Conservation (phyloP, 2,797 vertebrate species). For the Megaceryle alcyon region DNA sequence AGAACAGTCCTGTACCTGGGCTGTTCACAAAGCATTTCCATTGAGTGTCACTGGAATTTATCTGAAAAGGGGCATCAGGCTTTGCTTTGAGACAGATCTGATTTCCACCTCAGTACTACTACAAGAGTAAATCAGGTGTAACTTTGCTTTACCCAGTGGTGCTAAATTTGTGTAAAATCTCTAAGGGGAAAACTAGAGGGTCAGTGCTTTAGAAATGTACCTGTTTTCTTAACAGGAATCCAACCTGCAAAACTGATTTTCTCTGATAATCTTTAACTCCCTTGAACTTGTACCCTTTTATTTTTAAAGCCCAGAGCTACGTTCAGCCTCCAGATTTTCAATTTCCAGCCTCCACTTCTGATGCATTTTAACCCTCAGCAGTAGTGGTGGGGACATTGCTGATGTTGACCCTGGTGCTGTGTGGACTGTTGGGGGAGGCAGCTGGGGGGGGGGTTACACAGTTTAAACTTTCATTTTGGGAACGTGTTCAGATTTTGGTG, state of each 20-base stretch:
- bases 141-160: background rate
- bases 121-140: background rate
- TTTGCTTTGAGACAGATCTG: background rate
- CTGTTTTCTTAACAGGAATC: background rate
- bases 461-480: background rate
- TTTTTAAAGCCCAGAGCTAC: background rate
- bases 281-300: background rate
- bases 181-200: background rate
- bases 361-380: background rate
- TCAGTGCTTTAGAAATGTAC: background rate
- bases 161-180: background rate
- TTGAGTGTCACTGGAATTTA: background rate
- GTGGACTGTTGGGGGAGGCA: background rate
- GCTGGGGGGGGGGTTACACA: background rate
- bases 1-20: rapidly evolving
- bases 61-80: background rate
- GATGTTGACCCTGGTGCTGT: no score
- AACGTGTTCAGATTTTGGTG: background rate
- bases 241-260: background rate
- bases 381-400: rapidly evolving
- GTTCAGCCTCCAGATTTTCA: background rate
- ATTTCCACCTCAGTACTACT: background rate
- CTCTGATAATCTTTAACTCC: background rate
- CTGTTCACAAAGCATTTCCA: background rate
- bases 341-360: background rate